phyloP scores from a whole-genome alignment of 2,888 invertebrate genomes.

The Thereva unica region DNA sequence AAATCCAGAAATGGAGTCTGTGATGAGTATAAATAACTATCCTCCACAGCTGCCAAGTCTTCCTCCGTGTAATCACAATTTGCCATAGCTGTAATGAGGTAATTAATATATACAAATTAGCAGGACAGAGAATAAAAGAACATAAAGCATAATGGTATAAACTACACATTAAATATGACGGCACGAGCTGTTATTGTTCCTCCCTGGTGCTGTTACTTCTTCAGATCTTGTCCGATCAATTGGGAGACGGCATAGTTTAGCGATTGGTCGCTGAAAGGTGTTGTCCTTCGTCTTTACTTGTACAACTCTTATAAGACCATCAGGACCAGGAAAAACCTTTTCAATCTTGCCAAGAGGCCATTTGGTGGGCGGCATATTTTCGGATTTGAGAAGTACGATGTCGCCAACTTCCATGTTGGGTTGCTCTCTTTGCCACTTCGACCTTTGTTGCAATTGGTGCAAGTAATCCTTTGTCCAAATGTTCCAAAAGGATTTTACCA shows the following conservation, averaged over 20 bases:
- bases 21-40: too few species aligned
- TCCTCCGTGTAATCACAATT: too few species aligned
- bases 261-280: background rate
- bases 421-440: background rate
- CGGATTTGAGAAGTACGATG: background rate
- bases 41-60: too few species aligned
- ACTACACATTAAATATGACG: too few species aligned
- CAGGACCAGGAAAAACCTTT: background rate
- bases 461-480: constrained; percentile 43
- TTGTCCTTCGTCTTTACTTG: background rate
- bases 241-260: background rate
- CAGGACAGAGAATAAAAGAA: too few species aligned
- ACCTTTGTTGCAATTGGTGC: constrained; percentile 42
- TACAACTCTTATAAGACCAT: background rate
- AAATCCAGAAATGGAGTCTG: too few species aligned
- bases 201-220: background rate
- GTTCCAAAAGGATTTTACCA: constrained; percentile 37
- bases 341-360: constrained; percentile 2
- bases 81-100: too few species aligned
- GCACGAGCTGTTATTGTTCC: too few species aligned
- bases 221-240: background rate
- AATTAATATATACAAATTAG: too few species aligned
- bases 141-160: too few species aligned
- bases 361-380: background rate
- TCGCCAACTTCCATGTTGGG: background rate